Evolutionary conservation across 2,113 vertebrate genomes (phyloP), one percentile per base, ranked within the genome.

Genomic region (Junco hyemalis): DNA sequence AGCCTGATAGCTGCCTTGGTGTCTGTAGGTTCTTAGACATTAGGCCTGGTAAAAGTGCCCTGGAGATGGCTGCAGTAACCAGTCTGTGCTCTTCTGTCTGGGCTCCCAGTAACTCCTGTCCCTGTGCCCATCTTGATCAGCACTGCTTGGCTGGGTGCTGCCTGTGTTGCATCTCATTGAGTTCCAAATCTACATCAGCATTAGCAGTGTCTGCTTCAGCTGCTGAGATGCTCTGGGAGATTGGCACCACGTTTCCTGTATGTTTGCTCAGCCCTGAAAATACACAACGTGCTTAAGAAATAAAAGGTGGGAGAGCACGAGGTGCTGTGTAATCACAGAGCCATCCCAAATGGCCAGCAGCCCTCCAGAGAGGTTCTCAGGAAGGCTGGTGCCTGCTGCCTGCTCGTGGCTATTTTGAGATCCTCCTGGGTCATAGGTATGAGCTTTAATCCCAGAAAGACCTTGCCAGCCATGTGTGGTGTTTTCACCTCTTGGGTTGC

Each of bases 121-220:
- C 54, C 77, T 33, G 22, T 88, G 77, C 88, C 90, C 72, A 88
- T 93, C 91, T 91, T 88, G 94, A 94, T 95, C 47, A 79, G 64
- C 44, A 2, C 64, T 94, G 51, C 92, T 54, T 73, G 71, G 45
- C 68, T 77, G n/a, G 45, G 18, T 93, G 47, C 82, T 88, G 86
- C 81, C 44, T 3, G 1, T 29, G 60, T 86, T 90, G 90, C 66
- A 79, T 66, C 70, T 94, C 36, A 4, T 0, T 11, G 60, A 66
- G 56, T 29, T 74, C 72, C 68, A 80, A 69, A 57, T 77, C 86
- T 60, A 1, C 53, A 50, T 90, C 79, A 96, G 92, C 82, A 88
- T 74, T 78, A 81, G 15, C 36, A 68, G n/a, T 4, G 11, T 45
- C 94, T 94, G 59, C 21, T 88, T 94, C 71, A 61, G 78, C 87